These are phyloP conservation scores for Spicauda simplicius DNA, from an alignment of 2,888 invertebrate species.

Conservation along the genomic window DNA sequence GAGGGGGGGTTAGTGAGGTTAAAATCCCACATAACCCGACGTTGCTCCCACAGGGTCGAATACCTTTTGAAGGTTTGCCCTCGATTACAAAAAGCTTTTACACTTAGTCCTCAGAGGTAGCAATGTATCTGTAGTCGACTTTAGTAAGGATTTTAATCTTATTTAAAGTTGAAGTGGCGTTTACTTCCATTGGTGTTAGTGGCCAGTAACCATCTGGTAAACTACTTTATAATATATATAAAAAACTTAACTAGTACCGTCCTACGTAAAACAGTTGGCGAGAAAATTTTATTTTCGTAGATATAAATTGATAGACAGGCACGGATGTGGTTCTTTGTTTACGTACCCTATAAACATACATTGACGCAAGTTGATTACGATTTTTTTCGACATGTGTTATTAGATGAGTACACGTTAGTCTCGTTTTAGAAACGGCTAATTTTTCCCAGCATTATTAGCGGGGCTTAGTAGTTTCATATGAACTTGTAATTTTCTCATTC, in stretches of 20 bases:
- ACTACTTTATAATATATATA: no score
- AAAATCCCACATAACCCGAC: no score
- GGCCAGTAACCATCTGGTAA: no score
- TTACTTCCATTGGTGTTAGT: no score
- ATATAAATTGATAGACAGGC: conserved; percentile 43
- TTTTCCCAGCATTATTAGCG: not conserved
- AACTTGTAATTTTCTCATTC: not conserved
- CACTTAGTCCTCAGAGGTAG: no score
- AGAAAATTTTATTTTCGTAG: conserved; percentile 38
- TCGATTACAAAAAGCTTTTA: no score
- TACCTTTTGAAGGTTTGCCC: no score
- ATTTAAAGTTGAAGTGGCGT: no score
- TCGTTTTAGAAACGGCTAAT: conserved; percentile 10
- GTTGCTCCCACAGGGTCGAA: no score
- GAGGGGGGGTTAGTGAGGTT: no score
- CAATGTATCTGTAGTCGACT: no score
- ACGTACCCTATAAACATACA: conserved; percentile 44
- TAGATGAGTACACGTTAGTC: conserved; percentile 19
- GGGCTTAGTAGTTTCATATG: not conserved
- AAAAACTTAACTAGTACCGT: not conserved
- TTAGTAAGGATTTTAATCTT: no score
- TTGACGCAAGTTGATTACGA: conserved; percentile 44
- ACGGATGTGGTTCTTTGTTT: conserved; percentile 52
- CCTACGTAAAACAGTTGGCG: not conserved
- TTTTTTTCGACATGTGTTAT: conserved; percentile 41